A percentile compares a stretch with the other conserved stretches of the same genome.
Evolutionary conservation across 2,888 invertebrate species (phyloP).

Genomic region (Ischnura elegans): DNA sequence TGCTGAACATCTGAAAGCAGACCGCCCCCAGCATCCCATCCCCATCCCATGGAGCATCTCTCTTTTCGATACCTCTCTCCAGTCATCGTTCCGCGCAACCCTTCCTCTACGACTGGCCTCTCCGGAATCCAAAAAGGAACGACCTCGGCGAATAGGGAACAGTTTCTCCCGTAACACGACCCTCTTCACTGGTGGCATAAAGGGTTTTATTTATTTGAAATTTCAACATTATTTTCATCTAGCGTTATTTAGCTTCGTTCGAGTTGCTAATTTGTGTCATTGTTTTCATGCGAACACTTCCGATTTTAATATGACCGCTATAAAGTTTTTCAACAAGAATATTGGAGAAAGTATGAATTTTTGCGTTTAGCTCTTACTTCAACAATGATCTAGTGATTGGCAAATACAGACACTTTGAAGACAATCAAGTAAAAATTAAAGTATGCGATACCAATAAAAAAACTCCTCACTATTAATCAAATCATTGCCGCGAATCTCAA

Average conservation of each 20-base stretch:
- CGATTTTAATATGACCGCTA: too few relatives aligned
- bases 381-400: too few relatives aligned
- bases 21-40: not conserved
- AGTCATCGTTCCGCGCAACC: not conserved
- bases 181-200: not conserved
- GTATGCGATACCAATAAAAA: too few relatives aligned
- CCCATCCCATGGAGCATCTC: not conserved
- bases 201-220: not conserved
- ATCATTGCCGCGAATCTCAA: too few relatives aligned
- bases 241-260: not conserved
- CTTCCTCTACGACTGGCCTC: not conserved
- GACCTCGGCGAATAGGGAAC: not conserved
- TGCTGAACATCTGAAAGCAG: constrained; percentile 7
- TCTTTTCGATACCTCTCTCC: not conserved
- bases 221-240: not conserved
- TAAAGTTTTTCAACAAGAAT: too few relatives aligned
- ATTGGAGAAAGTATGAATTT: too few relatives aligned
- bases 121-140: not conserved
- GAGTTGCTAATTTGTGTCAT: too few relatives aligned
- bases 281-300: too few relatives aligned
- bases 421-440: too few relatives aligned
- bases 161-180: not conserved
- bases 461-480: too few relatives aligned
- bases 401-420: too few relatives aligned
- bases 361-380: too few relatives aligned